These are phyloP conservation scores for Apolygus lucorum DNA, from an alignment of 1,140 invertebrate species.

Conservation along the genomic window DNA sequence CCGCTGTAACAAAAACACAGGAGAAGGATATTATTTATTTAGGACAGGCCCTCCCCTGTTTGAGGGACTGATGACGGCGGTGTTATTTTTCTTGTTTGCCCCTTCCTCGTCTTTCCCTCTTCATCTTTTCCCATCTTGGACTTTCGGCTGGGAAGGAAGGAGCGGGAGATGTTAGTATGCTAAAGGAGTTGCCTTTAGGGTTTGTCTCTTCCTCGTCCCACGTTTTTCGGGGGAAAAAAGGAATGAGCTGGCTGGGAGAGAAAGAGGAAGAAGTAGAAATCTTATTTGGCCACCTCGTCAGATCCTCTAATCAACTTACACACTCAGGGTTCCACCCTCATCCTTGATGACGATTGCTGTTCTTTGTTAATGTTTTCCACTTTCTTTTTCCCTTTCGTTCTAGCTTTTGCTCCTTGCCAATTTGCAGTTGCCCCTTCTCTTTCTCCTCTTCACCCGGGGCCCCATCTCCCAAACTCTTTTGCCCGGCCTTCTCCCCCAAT, in stretches of 20 bases:
- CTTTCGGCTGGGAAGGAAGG: neutral
- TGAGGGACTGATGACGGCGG: conserved; percentile 10
- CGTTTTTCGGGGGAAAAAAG: neutral
- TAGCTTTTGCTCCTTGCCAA: conserved; percentile 12
- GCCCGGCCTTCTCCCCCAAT: too few species aligned
- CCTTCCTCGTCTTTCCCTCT: neutral
- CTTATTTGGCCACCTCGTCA: conserved; percentile 24
- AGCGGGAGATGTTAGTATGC: conserved; percentile 12
- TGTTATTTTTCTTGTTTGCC: conserved; percentile 16
- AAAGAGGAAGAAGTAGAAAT: conserved; percentile 3
- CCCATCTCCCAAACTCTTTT: too few species aligned
- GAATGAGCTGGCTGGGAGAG: neutral
- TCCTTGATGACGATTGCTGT: conserved; percentile 23
- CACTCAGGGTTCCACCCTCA: conserved; percentile 13
- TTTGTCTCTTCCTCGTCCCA: neutral
- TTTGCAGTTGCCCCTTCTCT: conserved; percentile 12
- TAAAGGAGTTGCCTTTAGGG: conserved; percentile 19
- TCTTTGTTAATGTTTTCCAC: conserved; percentile 24
- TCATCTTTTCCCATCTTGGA: too few species aligned
- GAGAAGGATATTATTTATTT: conserved; percentile 10
- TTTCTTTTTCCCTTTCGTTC: conserved; percentile 11
- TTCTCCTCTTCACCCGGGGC: neutral
- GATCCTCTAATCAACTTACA: conserved; percentile 24
- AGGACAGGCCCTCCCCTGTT: conserved; percentile 9
- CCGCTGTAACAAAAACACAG: neutral